Evolutionary conservation across 2,113 vertebrate species (phyloP), one percentile per base, ranked within the genome.

Genomic region (Macquaria australasica): DNA sequence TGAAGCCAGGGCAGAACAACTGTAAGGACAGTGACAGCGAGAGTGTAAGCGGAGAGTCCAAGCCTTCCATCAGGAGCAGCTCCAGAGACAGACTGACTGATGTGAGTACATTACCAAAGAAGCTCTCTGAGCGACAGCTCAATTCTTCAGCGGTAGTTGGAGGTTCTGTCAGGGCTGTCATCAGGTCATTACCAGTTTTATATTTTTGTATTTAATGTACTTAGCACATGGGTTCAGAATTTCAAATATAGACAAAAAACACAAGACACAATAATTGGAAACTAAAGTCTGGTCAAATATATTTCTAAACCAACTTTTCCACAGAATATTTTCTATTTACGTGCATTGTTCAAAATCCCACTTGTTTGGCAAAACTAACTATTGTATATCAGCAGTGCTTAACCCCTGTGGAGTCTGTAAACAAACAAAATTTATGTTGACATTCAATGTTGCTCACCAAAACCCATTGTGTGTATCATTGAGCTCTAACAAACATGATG

Each of bases 11-110:
- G 25, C 97, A 97, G 94, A 97, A 97, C 95, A 97, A 97, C 95
- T 96, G 97, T 92, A 97, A 97, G 81, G 97, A 96, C 96, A 98
- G 97, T 10, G 97, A 98, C 95, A 98, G 96, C 0, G 98, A 98
- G 75, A 97, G 97, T 0, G 96, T 93, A 28, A 98, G 97, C 3
- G 96, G 96, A 20, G 96, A 96, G 82, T 97, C 97, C 7, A 99
- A 98, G 92, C 96, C 96, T 9, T 98, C 97, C 80, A 95, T 96
- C 75, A 94, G 97, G 89, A 97, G 97, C 95, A 98, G 97, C 91
- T 98, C 98, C 79, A 96, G 96, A 82, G 98, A 98, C 72, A 94
- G 97, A 39, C 96, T 97, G 95, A 99, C 97, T 4, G 98, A 99
- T 0, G 98, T 99, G 94, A 99, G 98, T 98, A 81, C 75, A 81